phyloP scores from a whole-genome alignment of 2,888 invertebrate genomes.

The Ormyrus pomaceus region DNA sequence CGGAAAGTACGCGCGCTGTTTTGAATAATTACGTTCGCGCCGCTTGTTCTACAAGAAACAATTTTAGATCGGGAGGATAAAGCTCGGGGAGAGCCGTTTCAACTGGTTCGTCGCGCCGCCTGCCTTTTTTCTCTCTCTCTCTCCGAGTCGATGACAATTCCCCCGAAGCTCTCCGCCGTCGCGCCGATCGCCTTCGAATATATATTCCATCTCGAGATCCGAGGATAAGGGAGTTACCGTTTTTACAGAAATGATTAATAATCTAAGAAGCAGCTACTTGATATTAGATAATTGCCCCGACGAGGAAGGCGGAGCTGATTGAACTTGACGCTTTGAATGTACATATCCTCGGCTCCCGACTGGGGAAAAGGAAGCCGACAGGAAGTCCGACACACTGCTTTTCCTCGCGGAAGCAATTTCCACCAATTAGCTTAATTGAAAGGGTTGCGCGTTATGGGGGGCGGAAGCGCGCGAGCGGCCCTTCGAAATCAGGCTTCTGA shows the following conservation, averaged over 20 bases:
- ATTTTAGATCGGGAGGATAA: slow-evolving; percentile 37
- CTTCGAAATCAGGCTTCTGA: background rate
- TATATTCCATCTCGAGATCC: too few species aligned
- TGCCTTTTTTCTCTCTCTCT: background rate
- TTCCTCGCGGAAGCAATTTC: slow-evolving; percentile 34
- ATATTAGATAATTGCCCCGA: too few species aligned
- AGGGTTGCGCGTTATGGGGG: background rate
- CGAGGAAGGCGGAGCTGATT: slow-evolving; percentile 5
- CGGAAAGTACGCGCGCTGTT: slow-evolving; percentile 14
- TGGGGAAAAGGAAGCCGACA: slow-evolving; percentile 17
- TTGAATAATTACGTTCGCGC: slow-evolving; percentile 49
- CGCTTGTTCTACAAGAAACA: slow-evolving; percentile 34
- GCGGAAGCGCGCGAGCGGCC: background rate
- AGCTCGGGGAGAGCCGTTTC: background rate
- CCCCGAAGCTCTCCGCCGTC: background rate
- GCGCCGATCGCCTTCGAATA: too few species aligned
- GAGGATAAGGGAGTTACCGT: too few species aligned
- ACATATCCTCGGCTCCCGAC: background rate
- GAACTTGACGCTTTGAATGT: slow-evolving; percentile 42
- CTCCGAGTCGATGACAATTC: slow-evolving; percentile 24
- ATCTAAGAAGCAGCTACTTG: too few species aligned
- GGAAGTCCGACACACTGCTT: slow-evolving; percentile 1
- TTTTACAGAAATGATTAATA: too few species aligned
- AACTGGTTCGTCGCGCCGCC: background rate
- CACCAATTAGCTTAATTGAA: slow-evolving; percentile 40